These are phyloP conservation scores for Prostheceraeus crozeri DNA, from an alignment of 2,888 invertebrate species.

Conservation along the genomic window DNA sequence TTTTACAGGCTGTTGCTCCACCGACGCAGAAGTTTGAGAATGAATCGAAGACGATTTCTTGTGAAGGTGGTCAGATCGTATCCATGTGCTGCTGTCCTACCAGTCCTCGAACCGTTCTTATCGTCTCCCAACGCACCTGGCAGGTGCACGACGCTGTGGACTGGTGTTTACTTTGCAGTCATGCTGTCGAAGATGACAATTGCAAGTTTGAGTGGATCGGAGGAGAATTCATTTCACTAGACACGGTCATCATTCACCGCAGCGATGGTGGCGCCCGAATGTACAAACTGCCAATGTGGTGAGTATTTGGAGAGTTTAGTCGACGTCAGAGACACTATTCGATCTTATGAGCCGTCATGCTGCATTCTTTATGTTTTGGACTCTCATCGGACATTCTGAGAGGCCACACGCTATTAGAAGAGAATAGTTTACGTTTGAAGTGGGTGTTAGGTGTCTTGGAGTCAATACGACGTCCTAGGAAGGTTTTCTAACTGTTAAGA, in stretches of 20 bases:
- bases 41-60: constrained; percentile 1
- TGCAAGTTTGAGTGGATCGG: background rate
- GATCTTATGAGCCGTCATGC: too few relatives aligned
- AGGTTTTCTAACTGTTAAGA: too few relatives aligned
- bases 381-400: too few relatives aligned
- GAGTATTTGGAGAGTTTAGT: too few relatives aligned
- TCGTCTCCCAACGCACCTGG: background rate
- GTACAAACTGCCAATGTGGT: background rate
- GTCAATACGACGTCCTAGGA: too few relatives aligned
- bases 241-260: background rate
- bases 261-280: background rate
- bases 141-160: constrained; percentile 9
- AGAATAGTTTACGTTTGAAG: too few relatives aligned
- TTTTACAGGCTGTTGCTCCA: too few relatives aligned
- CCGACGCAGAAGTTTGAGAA: constrained; percentile 13
- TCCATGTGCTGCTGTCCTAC: constrained; percentile 1
- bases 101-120: background rate
- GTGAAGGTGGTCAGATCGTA: background rate
- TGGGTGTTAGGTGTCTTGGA: too few relatives aligned
- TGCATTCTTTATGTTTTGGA: too few relatives aligned
- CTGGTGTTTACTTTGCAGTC: background rate
- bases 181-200: background rate
- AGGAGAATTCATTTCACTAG: background rate
- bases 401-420: too few relatives aligned
- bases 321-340: too few relatives aligned